These are phyloP conservation scores for Parochlus steinenii DNA, from an alignment of 2,888 invertebrate species.

Conservation along the genomic window DNA sequence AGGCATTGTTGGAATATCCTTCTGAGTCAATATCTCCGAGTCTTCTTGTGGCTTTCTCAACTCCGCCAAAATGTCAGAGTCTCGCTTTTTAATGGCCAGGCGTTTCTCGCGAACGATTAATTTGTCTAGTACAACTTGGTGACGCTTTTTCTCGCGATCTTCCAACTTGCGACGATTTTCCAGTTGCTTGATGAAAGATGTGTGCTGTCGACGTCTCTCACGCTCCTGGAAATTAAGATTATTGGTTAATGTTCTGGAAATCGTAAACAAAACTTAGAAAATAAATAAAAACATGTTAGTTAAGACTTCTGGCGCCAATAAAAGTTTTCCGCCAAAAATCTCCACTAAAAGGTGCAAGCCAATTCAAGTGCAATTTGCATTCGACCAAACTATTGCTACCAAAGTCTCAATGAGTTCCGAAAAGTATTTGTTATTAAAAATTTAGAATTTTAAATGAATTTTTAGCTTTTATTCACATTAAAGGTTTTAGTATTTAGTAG, in stretches of 20 bases:
- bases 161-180: constrained; percentile 77
- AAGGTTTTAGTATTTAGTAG: too few relatives aligned
- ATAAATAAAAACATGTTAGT: constrained; percentile 1
- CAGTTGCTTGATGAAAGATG: constrained; percentile 70
- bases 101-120: constrained; percentile 72
- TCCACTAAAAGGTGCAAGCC: too few relatives aligned
- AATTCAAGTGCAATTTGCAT: too few relatives aligned
- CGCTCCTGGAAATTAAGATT: constrained; percentile 44
- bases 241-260: not conserved
- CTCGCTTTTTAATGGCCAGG: constrained; percentile 52
- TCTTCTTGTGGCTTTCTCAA: constrained; percentile 83
- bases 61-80: constrained; percentile 49
- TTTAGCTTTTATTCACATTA: too few relatives aligned
- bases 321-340: constrained; percentile 3
- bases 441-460: too few relatives aligned
- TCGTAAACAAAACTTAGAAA: constrained; percentile 1
- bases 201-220: constrained; percentile 79
- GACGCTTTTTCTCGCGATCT: constrained; percentile 55
- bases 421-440: too few relatives aligned
- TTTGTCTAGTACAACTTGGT: constrained; percentile 58
- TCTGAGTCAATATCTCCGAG: constrained; percentile 63
- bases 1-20: constrained; percentile 50
- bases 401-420: too few relatives aligned
- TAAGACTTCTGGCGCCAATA: constrained; percentile 11
- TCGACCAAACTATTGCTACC: too few relatives aligned